Evolutionary conservation across 2,888 invertebrate species (phyloP).

Genomic region (Hofmannophila pseudospretella): DNA sequence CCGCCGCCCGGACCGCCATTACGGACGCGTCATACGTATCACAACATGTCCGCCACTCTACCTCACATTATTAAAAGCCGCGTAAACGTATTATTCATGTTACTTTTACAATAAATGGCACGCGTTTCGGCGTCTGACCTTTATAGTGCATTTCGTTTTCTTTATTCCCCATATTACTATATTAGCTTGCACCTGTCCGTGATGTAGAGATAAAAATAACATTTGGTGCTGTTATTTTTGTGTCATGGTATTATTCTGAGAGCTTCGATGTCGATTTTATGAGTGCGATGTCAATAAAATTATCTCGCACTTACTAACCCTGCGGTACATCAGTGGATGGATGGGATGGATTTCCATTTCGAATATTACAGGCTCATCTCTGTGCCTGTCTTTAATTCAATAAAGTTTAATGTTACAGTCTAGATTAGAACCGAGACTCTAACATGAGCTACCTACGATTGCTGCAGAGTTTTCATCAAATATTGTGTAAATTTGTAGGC

Average conservation of each 20-base stretch:
- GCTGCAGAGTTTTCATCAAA: too few relatives aligned
- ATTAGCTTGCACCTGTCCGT: slow-evolving; percentile 2
- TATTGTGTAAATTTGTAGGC: too few relatives aligned
- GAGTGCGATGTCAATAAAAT: background rate
- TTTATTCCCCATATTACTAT: background rate
- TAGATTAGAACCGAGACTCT: too few relatives aligned
- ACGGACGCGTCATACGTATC: slow-evolving; percentile 47
- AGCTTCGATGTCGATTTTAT: background rate
- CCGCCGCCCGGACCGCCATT: slow-evolving; percentile 47
- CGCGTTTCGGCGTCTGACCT: slow-evolving; percentile 8
- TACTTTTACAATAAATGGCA: slow-evolving; percentile 20
- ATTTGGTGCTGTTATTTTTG: slow-evolving; percentile 4
- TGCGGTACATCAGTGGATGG: too few relatives aligned
- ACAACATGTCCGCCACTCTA: slow-evolving; percentile 44
- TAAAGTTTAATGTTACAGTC: too few relatives aligned
- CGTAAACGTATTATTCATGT: slow-evolving; percentile 21
- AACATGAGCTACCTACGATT: too few relatives aligned
- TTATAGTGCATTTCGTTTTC: slow-evolving; percentile 3
- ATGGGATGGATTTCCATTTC: too few relatives aligned
- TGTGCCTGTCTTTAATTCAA: too few relatives aligned
- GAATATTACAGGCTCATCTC: too few relatives aligned
- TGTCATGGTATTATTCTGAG: background rate
- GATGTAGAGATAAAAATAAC: slow-evolving; percentile 2
- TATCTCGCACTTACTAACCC: too few relatives aligned
- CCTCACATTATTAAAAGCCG: slow-evolving; percentile 17